Percentiles rank a stretch among this genome's conserved stretches.
Conservation (phyloP, 2,797 vertebrate genomes). For the Sebastes trivittatus region DNA sequence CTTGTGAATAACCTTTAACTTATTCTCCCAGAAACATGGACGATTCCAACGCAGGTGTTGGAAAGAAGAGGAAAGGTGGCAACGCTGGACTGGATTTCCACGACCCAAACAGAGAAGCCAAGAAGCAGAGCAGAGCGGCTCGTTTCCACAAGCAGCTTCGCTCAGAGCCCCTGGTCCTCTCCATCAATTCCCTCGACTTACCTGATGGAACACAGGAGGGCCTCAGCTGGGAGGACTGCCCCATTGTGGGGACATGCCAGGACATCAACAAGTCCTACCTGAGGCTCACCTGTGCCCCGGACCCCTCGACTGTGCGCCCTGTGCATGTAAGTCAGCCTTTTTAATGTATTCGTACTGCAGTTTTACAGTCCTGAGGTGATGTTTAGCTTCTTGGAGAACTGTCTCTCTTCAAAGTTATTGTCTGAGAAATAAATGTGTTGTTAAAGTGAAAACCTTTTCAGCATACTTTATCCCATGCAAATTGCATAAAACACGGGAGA, state of each 20-base stretch:
- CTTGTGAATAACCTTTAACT: not conserved
- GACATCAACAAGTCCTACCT: constrained; percentile 93
- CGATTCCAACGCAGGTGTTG: constrained; percentile 62
- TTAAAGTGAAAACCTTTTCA: not conserved
- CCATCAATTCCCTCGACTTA: constrained; percentile 82
- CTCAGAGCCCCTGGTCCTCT: constrained; percentile 89
- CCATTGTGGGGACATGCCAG: constrained; percentile 91
- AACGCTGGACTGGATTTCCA: constrained; percentile 87
- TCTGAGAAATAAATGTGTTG: not conserved
- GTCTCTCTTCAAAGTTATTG: not conserved
- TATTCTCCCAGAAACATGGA: constrained; percentile 77
- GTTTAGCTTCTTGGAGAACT: not conserved
- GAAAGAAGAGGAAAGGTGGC: constrained; percentile 87
- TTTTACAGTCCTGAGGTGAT: not conserved
- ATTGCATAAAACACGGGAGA: not conserved
- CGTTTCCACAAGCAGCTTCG: constrained; percentile 92
- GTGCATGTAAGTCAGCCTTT: constrained; percentile 76
- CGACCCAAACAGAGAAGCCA: constrained; percentile 92
- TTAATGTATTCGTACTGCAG: not conserved
- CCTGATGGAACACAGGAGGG: constrained; percentile 82
- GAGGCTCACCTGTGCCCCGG: constrained; percentile 92
- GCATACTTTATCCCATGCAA: not conserved
- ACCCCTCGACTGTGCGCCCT: constrained; percentile 90
- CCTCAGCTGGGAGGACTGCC: constrained; percentile 93
- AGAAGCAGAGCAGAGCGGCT: constrained; percentile 91